Base-by-base conservation (phyloP, 1,140 invertebrate species). In the Magallana angulata region DNA sequence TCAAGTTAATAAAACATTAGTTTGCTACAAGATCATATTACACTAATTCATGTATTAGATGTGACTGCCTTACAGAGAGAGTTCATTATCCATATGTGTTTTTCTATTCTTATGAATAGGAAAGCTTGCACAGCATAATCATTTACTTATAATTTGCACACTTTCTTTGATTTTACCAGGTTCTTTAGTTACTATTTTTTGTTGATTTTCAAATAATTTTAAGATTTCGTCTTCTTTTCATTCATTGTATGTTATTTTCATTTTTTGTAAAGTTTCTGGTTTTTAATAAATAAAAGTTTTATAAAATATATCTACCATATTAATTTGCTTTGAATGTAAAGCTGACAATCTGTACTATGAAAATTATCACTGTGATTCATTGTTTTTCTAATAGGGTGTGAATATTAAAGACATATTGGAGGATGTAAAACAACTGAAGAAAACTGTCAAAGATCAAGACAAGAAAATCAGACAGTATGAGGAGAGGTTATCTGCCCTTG, bases 391-490 rank as follows among this genome's bases (percentile, higher is more conserved):
- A 11, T 30, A 76, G 68, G 68, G 68, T 11, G 68, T 76, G 85
- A 82, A 56, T 30, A 9, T 81, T 64, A n/a, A 59, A 82, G 76
- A 58, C 80, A 58, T 86, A 36, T 14, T 82, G n/a, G 48, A 86
- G 18, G 85, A 86, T 60, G 82, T 86, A 36, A 80, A 82, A 86
- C 12, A 86, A 57, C 36, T 86, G 24, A 86, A 76, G 59, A 30
- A 86, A 24, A 64, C 82, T 1, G 62, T 86, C 57, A 56, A 48
- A 82, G 80, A 86, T 7, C 85, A 86, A 58, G 82, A 82, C n/a
- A 18, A 86, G 82, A 60, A 30, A 48, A 82, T 86, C 82, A 57
- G 62, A 48, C 30, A 62, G 9, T 86, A 60, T 57, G 82, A 48
- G 48, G 59, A 82, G 18, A 57, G 59, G 56, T 59, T 86, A 56